Conservation (phyloP, 2,888 invertebrate genomes). For the Actias luna region DNA sequence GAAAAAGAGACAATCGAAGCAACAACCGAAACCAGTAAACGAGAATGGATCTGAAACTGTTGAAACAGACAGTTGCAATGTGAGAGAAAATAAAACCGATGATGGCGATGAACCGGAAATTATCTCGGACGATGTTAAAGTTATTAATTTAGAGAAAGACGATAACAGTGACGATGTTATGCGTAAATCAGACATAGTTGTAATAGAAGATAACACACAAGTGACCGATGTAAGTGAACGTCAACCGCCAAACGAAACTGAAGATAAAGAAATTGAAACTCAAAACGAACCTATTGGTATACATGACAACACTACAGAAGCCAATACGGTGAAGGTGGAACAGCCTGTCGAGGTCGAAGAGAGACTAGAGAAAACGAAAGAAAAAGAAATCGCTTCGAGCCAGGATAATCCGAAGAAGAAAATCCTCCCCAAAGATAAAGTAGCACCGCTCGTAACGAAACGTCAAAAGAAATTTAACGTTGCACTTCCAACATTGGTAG, state of each 20-base stretch:
- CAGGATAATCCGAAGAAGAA: conserved; percentile 56
- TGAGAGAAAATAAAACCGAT: conserved; percentile 25
- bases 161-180: conserved; percentile 16
- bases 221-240: conserved; percentile 15
- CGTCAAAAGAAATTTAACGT: conserved; percentile 43
- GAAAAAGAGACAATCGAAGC: conserved; percentile 68
- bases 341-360: conserved; percentile 31
- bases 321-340: conserved; percentile 8
- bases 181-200: conserved; percentile 13
- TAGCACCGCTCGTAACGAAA: conserved; percentile 45
- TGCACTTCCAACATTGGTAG: conserved; percentile 29
- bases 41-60: conserved; percentile 27
- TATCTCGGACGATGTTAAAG: conserved; percentile 25
- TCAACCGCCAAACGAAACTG: conserved; percentile 22
- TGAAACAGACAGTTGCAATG: conserved; percentile 23
- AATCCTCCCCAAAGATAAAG: conserved; percentile 43
- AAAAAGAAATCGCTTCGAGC: conserved; percentile 32
- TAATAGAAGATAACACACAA: conserved; percentile 16
- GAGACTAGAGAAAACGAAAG: conserved; percentile 40
- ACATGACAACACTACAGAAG: conserved; percentile 16
- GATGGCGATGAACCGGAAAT: conserved; percentile 27
- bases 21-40: conserved; percentile 36
- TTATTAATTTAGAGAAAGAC: conserved; percentile 19
- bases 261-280: conserved; percentile 23
- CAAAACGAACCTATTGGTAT: conserved; percentile 29